Percentiles rank a stretch among this genome's conserved stretches.
Evolutionary conservation across 1,140 invertebrate genomes (phyloP).

Genomic region (Saccostrea glomerata): DNA sequence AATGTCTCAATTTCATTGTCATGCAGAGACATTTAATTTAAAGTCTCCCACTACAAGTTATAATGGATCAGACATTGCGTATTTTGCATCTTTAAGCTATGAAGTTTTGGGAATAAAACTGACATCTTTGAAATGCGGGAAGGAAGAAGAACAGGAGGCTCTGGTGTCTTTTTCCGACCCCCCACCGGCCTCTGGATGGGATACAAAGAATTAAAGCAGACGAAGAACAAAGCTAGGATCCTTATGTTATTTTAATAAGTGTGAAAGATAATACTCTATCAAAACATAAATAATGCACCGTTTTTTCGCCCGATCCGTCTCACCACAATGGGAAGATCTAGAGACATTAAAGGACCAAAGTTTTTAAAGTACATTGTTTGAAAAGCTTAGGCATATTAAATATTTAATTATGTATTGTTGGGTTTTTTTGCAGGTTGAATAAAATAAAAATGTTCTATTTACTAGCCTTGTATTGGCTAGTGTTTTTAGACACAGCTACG

Average conservation of each 20-base stretch:
- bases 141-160: background rate
- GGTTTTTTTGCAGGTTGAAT: background rate
- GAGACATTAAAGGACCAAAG: background rate
- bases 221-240: background rate
- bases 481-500: no score
- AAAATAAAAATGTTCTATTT: background rate
- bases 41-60: background rate
- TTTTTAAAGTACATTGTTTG: background rate
- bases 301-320: background rate
- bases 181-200: background rate
- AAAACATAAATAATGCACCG: background rate
- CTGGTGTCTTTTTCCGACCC: background rate
- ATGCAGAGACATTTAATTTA: conserved; percentile 31
- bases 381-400: background rate
- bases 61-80: background rate
- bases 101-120: background rate
- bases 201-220: background rate
- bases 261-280: conserved; percentile 15
- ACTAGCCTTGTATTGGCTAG: no score
- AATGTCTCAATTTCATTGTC: background rate
- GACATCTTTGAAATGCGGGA: background rate
- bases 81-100: conserved; percentile 5
- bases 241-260: conserved; percentile 13
- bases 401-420: background rate
- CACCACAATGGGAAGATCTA: background rate